These are phyloP conservation scores for Enhydra lutris DNA, from an alignment of 2,113 vertebrate genomes.

Conservation along the genomic window DNA sequence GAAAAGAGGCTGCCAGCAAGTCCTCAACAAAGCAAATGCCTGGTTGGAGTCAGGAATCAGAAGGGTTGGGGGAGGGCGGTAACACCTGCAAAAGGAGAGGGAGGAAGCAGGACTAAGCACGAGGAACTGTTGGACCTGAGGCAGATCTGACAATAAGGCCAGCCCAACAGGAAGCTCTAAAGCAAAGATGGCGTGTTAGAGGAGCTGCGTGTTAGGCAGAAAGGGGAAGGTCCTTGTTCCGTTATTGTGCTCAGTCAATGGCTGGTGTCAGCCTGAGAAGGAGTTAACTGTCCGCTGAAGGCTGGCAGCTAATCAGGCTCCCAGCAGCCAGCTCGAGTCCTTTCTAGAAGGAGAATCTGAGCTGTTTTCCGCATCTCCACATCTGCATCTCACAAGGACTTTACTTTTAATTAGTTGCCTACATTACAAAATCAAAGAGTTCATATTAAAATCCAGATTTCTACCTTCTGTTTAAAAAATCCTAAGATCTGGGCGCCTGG, in stretches of 20 bases:
- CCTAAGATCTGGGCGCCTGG: background rate
- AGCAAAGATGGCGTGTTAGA: background rate
- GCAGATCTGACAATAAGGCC: background rate
- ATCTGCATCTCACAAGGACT: background rate
- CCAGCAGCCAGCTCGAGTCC: background rate
- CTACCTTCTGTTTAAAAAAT: slow-evolving; percentile 37
- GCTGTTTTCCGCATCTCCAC: background rate
- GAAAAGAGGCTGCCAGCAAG: background rate
- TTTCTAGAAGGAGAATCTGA: background rate
- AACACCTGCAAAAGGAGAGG: background rate
- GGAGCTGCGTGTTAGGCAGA: background rate
- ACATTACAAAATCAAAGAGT: slow-evolving; percentile 39
- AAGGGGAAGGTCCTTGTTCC: background rate
- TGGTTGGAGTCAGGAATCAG: background rate
- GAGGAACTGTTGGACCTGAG: background rate
- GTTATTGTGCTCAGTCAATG: background rate
- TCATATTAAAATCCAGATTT: slow-evolving; percentile 13
- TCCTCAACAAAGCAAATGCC: background rate
- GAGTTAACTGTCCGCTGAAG: background rate
- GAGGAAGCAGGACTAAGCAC: background rate
- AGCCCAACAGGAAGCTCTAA: background rate
- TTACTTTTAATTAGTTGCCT: background rate
- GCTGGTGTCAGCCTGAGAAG: background rate
- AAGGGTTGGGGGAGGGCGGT: background rate
- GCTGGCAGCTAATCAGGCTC: background rate